Evolutionary conservation across 2,113 vertebrate species (phyloP).

Genomic region (Rhabdomys dilectus): DNA sequence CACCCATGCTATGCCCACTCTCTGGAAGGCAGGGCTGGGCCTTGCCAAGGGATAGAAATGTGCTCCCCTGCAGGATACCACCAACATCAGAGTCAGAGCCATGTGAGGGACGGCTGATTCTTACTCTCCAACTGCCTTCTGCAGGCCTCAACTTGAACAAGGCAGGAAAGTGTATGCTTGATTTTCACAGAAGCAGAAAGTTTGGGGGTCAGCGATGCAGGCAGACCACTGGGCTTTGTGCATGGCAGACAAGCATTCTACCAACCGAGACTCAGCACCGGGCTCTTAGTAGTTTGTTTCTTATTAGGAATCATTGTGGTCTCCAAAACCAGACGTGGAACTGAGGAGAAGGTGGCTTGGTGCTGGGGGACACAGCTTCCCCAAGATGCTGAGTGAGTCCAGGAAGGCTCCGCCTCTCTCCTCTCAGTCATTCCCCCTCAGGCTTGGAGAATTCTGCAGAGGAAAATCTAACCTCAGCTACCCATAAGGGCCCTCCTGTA

Average conservation of each 20-base stretch:
- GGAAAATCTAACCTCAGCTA: conserved; percentile 48
- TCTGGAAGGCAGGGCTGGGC: neutral
- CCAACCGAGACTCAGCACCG: fast-evolving
- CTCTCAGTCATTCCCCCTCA: neutral
- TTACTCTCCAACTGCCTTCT: neutral
- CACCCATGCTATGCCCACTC: neutral
- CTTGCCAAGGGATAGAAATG: neutral
- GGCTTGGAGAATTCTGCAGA: neutral
- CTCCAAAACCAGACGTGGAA: neutral
- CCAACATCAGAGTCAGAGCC: no score
- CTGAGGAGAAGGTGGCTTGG: neutral
- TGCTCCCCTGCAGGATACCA: no score
- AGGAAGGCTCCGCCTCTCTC: neutral
- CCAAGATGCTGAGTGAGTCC: neutral
- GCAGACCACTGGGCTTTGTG: neutral
- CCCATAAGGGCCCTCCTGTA: neutral
- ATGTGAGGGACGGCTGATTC: no score
- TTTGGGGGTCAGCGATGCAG: neutral
- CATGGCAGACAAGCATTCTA: neutral
- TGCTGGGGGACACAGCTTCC: neutral
- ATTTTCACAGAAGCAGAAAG: neutral
- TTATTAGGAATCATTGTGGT: neutral
- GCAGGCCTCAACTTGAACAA: neutral
- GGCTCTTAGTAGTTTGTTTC: neutral
- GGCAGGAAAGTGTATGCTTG: neutral